These are phyloP conservation scores for Nibea albiflora DNA, from an alignment of 2,113 vertebrate genomes.

Conservation along the genomic window DNA sequence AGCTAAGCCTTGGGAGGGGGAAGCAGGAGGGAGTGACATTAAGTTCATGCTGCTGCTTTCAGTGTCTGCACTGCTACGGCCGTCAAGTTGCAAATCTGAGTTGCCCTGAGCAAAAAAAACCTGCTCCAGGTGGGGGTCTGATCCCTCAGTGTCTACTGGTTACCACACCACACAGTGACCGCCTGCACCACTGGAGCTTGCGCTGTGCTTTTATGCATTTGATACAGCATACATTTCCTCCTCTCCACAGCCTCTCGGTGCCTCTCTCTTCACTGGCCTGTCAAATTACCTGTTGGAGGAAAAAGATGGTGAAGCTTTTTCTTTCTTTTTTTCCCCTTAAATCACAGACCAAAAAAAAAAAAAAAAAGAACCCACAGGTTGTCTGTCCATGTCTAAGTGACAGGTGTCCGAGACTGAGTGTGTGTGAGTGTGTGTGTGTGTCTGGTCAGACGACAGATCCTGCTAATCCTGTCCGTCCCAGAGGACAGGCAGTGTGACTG, in stretches of 20 bases:
- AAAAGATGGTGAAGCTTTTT: constrained; percentile 46
- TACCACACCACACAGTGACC: constrained; percentile 41
- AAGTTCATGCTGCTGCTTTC: constrained; percentile 22
- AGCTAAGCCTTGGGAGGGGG: not conserved
- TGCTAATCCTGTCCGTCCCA: constrained; percentile 77
- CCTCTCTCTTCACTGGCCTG: constrained; percentile 71
- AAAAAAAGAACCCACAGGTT: constrained; percentile 66
- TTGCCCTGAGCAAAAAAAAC: constrained; percentile 34
- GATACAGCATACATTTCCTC: constrained; percentile 56
- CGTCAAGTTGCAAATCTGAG: constrained; percentile 32
- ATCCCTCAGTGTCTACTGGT: constrained; percentile 37
- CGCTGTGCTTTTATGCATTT: constrained; percentile 65
- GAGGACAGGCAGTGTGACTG: constrained; percentile 75
- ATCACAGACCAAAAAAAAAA: not conserved
- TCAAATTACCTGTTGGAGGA: constrained; percentile 68
- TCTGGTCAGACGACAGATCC: constrained; percentile 66
- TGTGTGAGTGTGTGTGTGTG: constrained; percentile 30
- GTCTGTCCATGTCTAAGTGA: constrained; percentile 70
- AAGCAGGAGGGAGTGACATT: constrained; percentile 21
- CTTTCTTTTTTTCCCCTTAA: constrained; percentile 1
- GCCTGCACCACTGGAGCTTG: constrained; percentile 63
- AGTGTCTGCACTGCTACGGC: constrained; percentile 1
- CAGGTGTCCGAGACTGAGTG: constrained; percentile 61
- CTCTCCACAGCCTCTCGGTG: constrained; percentile 25
- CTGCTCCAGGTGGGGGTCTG: constrained; percentile 53